Evolutionary conservation across 2,113 vertebrate genomes (phyloP).

Genomic region (Gambusia holbrooki): DNA sequence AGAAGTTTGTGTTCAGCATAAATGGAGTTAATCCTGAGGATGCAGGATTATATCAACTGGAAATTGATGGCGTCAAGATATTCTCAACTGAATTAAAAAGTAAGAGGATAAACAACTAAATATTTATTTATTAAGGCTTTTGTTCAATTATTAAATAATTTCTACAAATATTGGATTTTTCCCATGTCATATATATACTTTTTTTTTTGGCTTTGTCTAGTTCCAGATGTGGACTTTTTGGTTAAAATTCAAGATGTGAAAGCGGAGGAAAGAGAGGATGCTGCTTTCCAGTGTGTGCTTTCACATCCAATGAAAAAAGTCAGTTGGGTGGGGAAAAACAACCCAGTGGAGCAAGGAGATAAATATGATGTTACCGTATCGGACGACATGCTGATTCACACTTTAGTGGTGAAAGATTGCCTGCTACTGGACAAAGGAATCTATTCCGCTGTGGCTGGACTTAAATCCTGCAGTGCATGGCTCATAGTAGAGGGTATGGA

Average conservation of each 20-base stretch:
- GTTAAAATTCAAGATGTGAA: constrained; percentile 77
- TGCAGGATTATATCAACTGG: constrained; percentile 87
- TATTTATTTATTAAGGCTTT: too few species aligned
- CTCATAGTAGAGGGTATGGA: constrained; percentile 85
- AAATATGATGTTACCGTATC: constrained; percentile 82
- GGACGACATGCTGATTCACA: constrained; percentile 85
- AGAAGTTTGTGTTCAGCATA: constrained; percentile 83
- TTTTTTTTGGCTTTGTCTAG: constrained; percentile 63
- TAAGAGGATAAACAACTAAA: constrained; percentile 50
- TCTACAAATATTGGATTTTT: neutral
- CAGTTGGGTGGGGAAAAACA: constrained; percentile 82
- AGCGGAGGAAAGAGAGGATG: constrained; percentile 80
- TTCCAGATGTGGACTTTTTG: constrained; percentile 79
- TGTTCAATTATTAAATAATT: too few species aligned
- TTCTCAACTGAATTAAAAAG: constrained; percentile 88
- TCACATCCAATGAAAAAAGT: constrained; percentile 77
- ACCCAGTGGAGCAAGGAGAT: constrained; percentile 69
- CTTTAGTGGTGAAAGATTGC: constrained; percentile 80
- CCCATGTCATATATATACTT: neutral
- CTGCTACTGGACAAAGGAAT: constrained; percentile 83
- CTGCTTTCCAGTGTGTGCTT: constrained; percentile 82
- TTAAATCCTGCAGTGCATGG: constrained; percentile 84
- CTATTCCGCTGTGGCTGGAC: constrained; percentile 81
- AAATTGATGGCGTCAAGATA: constrained; percentile 84
- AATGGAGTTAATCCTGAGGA: constrained; percentile 84